Percentiles rank a stretch among this genome's conserved stretches.
Conservation (phyloP, 1,140 invertebrate species). For the Drosophila ogumai region DNA sequence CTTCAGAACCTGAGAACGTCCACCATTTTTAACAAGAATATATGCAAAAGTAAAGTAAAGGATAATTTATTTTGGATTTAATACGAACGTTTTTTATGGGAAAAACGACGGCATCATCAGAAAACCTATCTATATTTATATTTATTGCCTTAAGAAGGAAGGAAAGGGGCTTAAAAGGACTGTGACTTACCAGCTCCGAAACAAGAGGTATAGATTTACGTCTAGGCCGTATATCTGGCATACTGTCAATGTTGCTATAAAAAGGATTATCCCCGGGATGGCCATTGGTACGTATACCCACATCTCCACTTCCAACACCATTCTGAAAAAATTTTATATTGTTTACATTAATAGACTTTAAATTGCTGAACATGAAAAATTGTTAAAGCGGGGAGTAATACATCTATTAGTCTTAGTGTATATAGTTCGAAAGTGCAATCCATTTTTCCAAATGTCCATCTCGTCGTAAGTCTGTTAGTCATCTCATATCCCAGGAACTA, state of each 20-base stretch:
- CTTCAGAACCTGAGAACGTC: slow-evolving; percentile 17
- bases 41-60: slow-evolving; percentile 12
- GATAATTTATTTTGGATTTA: slow-evolving; percentile 4
- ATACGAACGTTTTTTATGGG: neutral
- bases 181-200: slow-evolving; percentile 97
- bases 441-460: neutral
- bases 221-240: slow-evolving; percentile 98
- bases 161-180: slow-evolving; percentile 84
- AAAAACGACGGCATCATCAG: neutral
- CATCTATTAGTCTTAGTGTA: too few relatives aligned
- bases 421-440: neutral
- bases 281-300: slow-evolving; percentile 91
- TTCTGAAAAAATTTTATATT: slow-evolving; percentile 87
- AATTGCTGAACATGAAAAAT: neutral
- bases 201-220: slow-evolving; percentile 99
- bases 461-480: neutral
- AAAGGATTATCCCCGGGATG: slow-evolving; percentile 98
- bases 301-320: slow-evolving; percentile 91
- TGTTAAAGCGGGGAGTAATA: neutral
- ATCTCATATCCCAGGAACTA: neutral
- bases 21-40: slow-evolving; percentile 14
- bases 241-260: slow-evolving; percentile 99
- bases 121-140: slow-evolving; percentile 5
- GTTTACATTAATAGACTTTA: neutral
- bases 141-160: neutral